A percentile compares a stretch with the other conserved stretches of the same genome.
Evolutionary conservation across 2,113 vertebrate species (phyloP).

Genomic region (Forbesichthys papilliferus): DNA sequence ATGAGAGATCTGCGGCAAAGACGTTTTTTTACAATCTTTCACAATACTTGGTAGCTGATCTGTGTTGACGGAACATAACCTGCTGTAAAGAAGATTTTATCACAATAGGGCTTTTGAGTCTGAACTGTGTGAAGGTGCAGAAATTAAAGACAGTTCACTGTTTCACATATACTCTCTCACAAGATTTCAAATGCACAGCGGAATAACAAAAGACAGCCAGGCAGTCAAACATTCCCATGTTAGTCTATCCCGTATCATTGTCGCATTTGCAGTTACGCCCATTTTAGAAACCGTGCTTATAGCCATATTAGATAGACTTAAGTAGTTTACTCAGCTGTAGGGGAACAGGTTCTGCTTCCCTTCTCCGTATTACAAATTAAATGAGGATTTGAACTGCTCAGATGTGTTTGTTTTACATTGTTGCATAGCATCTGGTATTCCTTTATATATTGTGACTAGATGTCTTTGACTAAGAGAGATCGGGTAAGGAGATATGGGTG

Average conservation of each 20-base stretch:
- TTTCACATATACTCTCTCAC: constrained; percentile 43
- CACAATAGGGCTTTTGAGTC: constrained; percentile 32
- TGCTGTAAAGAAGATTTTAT: constrained; percentile 48
- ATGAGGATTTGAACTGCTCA: constrained; percentile 33
- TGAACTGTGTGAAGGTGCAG: constrained; percentile 40
- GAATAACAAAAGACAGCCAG: constrained; percentile 74
- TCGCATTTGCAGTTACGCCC: constrained; percentile 63
- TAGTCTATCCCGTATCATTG: constrained; percentile 68
- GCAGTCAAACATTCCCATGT: constrained; percentile 59
- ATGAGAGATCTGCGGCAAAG: constrained; percentile 36
- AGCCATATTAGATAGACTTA: constrained; percentile 65
- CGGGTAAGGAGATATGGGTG: constrained; percentile 60
- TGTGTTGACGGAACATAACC: constrained; percentile 22
- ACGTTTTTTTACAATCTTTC: constrained; percentile 10
- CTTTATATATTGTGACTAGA: constrained; percentile 62
- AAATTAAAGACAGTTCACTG: constrained; percentile 56
- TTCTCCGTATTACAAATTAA: constrained; percentile 48
- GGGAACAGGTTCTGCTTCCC: constrained; percentile 65
- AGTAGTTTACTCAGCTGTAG: constrained; percentile 78
- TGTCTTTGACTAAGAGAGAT: constrained; percentile 64
- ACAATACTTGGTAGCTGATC: constrained; percentile 25
- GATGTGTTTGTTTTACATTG: constrained; percentile 61
- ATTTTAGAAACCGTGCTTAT: constrained; percentile 59
- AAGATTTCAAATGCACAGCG: constrained; percentile 64
- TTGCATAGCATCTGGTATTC: constrained; percentile 61